Evolutionary conservation across 2,113 vertebrate genomes (phyloP).

Genomic region (Phoenicopterus ruber): DNA sequence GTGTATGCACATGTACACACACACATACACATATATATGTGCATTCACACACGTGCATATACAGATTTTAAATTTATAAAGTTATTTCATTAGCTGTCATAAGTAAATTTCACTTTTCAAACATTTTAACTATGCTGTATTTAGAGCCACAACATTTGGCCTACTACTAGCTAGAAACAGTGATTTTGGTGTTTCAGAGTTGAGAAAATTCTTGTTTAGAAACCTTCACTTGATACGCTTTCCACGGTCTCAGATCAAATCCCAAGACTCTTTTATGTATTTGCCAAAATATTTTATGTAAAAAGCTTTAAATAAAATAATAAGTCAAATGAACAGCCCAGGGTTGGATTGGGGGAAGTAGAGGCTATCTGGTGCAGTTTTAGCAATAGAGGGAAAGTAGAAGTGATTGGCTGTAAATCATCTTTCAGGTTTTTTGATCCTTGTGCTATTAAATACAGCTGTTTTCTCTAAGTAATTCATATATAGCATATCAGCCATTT

Average conservation of each 20-base stretch:
- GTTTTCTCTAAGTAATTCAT: not conserved
- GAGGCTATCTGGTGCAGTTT: not conserved
- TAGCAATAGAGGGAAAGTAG: not conserved
- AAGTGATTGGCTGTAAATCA: not conserved
- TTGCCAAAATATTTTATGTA: not conserved
- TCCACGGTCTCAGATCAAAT: not conserved
- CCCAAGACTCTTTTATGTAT: not conserved
- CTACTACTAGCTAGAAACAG: not conserved
- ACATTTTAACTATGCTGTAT: not conserved
- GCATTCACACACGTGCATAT: not conserved
- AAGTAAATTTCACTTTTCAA: not conserved
- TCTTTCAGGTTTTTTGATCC: not conserved
- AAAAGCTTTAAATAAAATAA: not conserved
- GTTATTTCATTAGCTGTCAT: not conserved
- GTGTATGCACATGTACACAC: too few species aligned
- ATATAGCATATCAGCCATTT: not conserved
- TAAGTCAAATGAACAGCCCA: not conserved
- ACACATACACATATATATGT: not conserved
- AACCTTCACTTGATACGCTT: not conserved
- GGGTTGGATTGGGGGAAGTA: not conserved
- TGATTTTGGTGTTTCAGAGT: not conserved
- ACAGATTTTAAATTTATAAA: not conserved
- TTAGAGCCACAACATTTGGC: not conserved
- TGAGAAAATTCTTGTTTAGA: not conserved
- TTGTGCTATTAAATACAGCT: too few species aligned